Conservation (phyloP, 2,888 invertebrate genomes). For the Phalera bucephala region DNA sequence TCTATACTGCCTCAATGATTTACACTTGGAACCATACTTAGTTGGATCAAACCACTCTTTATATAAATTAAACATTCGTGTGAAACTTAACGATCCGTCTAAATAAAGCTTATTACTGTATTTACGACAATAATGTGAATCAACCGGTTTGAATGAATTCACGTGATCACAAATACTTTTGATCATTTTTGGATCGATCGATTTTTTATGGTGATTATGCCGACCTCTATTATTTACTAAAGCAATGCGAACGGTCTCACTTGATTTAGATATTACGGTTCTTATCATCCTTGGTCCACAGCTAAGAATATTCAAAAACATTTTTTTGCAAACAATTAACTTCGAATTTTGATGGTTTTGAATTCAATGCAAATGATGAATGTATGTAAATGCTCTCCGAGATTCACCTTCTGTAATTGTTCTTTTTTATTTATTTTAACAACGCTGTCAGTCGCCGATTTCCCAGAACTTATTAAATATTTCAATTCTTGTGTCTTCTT, state of each 20-base stretch:
- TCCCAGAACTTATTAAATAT: conserved; percentile 9
- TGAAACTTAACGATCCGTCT: conserved; percentile 14
- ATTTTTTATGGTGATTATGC: conserved; percentile 1
- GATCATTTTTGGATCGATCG: conserved; percentile 1
- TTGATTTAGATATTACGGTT: conserved; percentile 5
- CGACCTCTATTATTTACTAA: conserved; percentile 8
- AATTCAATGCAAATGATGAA: conserved; percentile 5
- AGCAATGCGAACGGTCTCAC: conserved; percentile 5
- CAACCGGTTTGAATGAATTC: conserved; percentile 6
- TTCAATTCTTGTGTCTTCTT: conserved; percentile 5
- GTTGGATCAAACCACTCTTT: conserved; percentile 13
- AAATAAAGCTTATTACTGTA: conserved; percentile 14
- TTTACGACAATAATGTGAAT: conserved; percentile 11
- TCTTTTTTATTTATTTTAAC: too few relatives aligned
- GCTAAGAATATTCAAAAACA: conserved; percentile 7
- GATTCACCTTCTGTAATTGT: too few relatives aligned
- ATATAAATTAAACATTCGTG: conserved; percentile 12
- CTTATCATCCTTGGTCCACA: conserved; percentile 11
- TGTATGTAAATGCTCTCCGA: too few relatives aligned
- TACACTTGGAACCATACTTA: conserved; percentile 9
- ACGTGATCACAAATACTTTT: conserved; percentile 7
- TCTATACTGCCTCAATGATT: conserved; percentile 7
- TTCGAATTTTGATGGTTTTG: conserved; percentile 4
- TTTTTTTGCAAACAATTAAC: background rate
- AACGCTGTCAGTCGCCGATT: conserved; percentile 2